Evolutionary conservation across 2,797 vertebrate species (phyloP).

Genomic region (Schizopygopsis malacanthus): DNA sequence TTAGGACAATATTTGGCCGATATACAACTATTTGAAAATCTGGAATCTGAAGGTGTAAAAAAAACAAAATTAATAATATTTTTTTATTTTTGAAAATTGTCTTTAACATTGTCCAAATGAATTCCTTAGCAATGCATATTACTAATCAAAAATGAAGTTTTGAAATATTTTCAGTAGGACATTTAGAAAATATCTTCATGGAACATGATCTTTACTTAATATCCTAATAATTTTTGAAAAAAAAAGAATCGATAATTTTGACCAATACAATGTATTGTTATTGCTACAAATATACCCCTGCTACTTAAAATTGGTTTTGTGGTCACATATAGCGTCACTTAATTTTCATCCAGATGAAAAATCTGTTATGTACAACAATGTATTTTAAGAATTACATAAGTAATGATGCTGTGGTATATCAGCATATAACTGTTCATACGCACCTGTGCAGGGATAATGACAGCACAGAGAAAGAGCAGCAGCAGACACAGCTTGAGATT

Average conservation of each 20-base stretch:
- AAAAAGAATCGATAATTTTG: background rate
- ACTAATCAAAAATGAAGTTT: background rate
- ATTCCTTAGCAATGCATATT: background rate
- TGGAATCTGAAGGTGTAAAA: background rate
- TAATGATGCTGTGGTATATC: background rate
- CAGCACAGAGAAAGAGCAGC: conserved; percentile 67
- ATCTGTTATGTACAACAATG: background rate
- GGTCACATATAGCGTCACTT: background rate
- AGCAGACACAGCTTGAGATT: conserved; percentile 73
- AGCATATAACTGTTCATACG: conserved; percentile 41
- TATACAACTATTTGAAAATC: background rate
- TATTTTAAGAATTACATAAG: background rate
- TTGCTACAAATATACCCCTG: background rate
- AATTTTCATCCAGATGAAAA: background rate
- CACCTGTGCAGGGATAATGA: conserved; percentile 76
- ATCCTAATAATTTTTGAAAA: background rate
- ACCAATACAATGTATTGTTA: background rate
- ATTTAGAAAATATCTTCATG: background rate
- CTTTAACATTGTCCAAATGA: background rate
- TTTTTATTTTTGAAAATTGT: background rate
- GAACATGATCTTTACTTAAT: background rate
- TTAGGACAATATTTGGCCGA: background rate
- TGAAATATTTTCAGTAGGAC: background rate
- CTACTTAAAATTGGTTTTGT: no score
- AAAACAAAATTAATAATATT: background rate